Conservation (phyloP, 2,888 invertebrate species). For the Epirrhoe alternata region DNA sequence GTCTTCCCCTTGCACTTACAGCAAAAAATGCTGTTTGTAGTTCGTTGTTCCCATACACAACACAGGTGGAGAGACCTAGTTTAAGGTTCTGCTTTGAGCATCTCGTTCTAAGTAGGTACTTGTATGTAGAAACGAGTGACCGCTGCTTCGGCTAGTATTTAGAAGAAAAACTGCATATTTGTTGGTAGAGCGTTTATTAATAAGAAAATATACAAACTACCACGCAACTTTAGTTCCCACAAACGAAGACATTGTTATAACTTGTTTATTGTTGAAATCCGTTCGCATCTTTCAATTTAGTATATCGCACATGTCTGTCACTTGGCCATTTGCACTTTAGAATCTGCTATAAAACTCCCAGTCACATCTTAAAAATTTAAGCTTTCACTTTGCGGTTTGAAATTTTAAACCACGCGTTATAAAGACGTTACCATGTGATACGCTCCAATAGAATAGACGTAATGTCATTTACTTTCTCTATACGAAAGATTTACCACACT, state of each 20-base stretch:
- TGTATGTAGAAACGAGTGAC: no score
- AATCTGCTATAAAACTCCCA: slow-evolving; percentile 47
- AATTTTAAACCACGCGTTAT: slow-evolving; percentile 66
- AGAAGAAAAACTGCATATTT: background rate
- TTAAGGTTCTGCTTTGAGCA: no score
- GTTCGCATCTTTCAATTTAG: slow-evolving; percentile 37
- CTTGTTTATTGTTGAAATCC: slow-evolving; percentile 17
- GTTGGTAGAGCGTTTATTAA: background rate
- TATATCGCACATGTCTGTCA: slow-evolving; percentile 35
- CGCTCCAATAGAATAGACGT: slow-evolving; percentile 61
- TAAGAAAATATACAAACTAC: background rate
- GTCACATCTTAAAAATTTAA: slow-evolving; percentile 44
- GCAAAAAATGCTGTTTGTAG: no score
- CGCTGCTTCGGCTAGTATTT: no score
- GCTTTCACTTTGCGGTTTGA: slow-evolving; percentile 71
- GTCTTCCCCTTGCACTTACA: no score
- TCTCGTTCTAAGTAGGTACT: no score
- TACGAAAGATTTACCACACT: slow-evolving; percentile 46
- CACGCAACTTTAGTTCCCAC: slow-evolving; percentile 12
- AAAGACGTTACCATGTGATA: slow-evolving; percentile 62
- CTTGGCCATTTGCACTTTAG: slow-evolving; percentile 49
- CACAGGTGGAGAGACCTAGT: no score
- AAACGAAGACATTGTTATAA: slow-evolving; percentile 16
- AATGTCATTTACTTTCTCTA: slow-evolving; percentile 49
- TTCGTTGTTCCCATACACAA: no score